These are phyloP conservation scores for Saxidomus purpurata DNA, from an alignment of 1,140 invertebrate species.

Conservation along the genomic window DNA sequence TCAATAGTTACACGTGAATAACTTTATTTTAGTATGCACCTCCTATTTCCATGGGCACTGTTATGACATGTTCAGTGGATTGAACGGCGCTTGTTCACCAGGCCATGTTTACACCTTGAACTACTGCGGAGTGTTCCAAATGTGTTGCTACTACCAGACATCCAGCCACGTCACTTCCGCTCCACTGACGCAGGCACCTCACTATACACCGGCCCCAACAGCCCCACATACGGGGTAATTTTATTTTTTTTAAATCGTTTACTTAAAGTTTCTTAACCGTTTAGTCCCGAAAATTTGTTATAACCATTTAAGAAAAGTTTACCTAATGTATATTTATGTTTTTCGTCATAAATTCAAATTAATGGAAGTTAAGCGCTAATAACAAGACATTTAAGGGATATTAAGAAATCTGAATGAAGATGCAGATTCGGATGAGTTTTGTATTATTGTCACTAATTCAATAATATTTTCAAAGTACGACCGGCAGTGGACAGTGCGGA, in stretches of 20 bases:
- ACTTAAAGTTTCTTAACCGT: background rate
- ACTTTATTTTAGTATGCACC: constrained; percentile 63
- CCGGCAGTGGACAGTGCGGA: constrained; percentile 27
- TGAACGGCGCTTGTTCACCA: constrained; percentile 53
- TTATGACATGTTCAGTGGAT: constrained; percentile 52
- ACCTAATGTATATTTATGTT: no score
- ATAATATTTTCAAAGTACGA: no score
- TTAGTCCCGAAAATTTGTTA: background rate
- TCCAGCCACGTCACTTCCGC: background rate
- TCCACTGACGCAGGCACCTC: constrained; percentile 15
- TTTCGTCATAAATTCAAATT: no score
- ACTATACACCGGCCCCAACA: constrained; percentile 8
- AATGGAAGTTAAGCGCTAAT: no score
- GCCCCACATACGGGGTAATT: background rate
- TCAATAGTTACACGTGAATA: no score
- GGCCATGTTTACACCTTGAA: constrained; percentile 69
- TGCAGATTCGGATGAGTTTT: no score
- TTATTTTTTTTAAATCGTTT: background rate
- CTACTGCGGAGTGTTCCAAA: constrained; percentile 73
- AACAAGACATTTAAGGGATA: no score
- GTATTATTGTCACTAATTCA: no score
- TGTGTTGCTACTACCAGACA: constrained; percentile 69
- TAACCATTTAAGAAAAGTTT: no score
- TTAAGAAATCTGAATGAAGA: no score
- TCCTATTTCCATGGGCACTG: constrained; percentile 47